Conservation (phyloP, 2,888 invertebrate genomes). For the Nipponacmea schrenckii region DNA sequence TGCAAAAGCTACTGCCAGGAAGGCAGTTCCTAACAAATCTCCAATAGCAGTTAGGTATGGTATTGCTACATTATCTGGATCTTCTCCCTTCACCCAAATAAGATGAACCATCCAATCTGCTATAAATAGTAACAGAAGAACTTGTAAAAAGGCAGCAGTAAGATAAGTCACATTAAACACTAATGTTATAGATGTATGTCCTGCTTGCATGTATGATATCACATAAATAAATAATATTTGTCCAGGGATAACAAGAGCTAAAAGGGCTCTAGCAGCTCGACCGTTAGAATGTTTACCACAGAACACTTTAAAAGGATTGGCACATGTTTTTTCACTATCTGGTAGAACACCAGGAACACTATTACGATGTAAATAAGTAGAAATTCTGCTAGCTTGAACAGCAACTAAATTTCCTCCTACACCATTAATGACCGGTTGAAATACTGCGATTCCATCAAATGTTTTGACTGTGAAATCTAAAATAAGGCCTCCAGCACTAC, state of each 20-base stretch:
- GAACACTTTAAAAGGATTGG: constrained; percentile 80
- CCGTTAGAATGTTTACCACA: constrained; percentile 82
- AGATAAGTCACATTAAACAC: constrained; percentile 85
- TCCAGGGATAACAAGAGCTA: constrained; percentile 88
- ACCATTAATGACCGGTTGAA: constrained; percentile 91
- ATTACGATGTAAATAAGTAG: constrained; percentile 81
- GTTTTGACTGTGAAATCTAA: constrained; percentile 83
- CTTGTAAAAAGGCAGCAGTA: constrained; percentile 76
- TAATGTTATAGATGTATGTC: constrained; percentile 84
- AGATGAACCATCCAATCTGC: constrained; percentile 87
- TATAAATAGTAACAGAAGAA: constrained; percentile 83
- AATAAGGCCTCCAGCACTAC: constrained; percentile 89
- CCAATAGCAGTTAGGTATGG: constrained; percentile 93
- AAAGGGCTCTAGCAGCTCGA: constrained; percentile 84
- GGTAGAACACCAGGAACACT: constrained; percentile 71
- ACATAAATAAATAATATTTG: constrained; percentile 89
- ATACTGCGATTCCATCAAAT: constrained; percentile 89
- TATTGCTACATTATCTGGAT: constrained; percentile 93
- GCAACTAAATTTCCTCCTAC: constrained; percentile 93
- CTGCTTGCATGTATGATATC: constrained; percentile 85
- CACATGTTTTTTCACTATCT: constrained; percentile 50
- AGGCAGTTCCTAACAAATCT: constrained; percentile 85
- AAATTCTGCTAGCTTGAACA: constrained; percentile 88
- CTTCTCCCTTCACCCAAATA: constrained; percentile 89
- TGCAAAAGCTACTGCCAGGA: constrained; percentile 66